Conservation (phyloP, 92 coral and sea anemone species). For the Galaxea fascicularis region DNA sequence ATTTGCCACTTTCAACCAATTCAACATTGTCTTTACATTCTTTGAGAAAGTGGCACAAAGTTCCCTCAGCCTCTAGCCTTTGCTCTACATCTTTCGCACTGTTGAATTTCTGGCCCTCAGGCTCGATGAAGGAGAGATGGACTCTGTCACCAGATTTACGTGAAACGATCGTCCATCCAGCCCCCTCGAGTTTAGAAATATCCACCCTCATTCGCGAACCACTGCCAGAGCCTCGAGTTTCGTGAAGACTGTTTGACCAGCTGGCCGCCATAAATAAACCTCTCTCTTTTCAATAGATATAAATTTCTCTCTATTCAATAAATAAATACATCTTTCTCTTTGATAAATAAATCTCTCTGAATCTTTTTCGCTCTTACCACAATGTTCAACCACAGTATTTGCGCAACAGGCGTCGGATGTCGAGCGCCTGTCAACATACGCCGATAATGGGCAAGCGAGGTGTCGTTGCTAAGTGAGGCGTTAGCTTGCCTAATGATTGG, state of each 20-base stretch:
- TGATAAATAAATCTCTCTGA: constrained; percentile 13
- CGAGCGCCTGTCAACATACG: constrained; percentile 22
- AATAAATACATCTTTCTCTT: background rate
- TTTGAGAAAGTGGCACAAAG: background rate
- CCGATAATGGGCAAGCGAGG: background rate
- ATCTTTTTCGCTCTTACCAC: background rate
- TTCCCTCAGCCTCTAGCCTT: background rate
- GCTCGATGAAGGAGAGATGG: background rate
- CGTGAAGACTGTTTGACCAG: constrained; percentile 18
- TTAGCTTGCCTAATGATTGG: constrained; percentile 21
- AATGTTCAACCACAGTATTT: background rate
- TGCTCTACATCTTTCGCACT: constrained; percentile 12
- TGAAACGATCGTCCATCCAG: constrained; percentile 27
- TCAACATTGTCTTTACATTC: background rate
- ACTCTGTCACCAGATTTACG: constrained; percentile 14
- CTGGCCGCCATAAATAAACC: constrained; percentile 1
- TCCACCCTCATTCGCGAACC: constrained; percentile 27
- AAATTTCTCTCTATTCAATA: constrained; percentile 16
- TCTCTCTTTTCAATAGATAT: constrained; percentile 1
- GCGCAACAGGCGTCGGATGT: constrained; percentile 19
- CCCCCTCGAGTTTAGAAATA: constrained; percentile 12
- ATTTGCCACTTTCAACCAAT: background rate
- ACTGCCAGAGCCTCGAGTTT: constrained; percentile 19
- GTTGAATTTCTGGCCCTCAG: constrained; percentile 15
- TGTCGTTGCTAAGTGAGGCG: constrained; percentile 14